phyloP scores from a whole-genome alignment of 2,888 invertebrate genomes.

The Ligdia adustata region DNA sequence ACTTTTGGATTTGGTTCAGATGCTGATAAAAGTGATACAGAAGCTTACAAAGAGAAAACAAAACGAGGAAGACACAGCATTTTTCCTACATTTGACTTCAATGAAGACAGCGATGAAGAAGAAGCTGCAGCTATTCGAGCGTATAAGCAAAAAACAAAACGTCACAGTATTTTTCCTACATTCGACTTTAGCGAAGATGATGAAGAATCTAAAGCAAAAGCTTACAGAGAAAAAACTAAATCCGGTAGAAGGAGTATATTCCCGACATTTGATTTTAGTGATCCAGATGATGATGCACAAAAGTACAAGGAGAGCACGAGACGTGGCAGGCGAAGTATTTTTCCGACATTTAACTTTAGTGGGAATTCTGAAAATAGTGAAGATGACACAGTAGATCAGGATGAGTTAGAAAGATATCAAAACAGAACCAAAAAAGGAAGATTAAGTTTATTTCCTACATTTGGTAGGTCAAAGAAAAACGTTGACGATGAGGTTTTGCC shows the following conservation, averaged over 20 bases:
- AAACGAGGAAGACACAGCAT: conserved; percentile 68
- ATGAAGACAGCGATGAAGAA: conserved; percentile 58
- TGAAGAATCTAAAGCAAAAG: conserved; percentile 62
- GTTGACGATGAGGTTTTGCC: conserved; percentile 69
- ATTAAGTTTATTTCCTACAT: conserved; percentile 71
- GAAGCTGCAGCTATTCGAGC: conserved; percentile 33
- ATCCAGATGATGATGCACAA: conserved; percentile 63
- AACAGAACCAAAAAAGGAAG: conserved; percentile 71
- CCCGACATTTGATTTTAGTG: conserved; percentile 73
- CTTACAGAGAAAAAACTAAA: conserved; percentile 66
- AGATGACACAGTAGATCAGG: conserved; percentile 68
- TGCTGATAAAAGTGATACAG: conserved; percentile 54
- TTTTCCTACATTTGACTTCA: conserved; percentile 71
- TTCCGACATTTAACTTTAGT: conserved; percentile 71
- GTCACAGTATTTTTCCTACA: conserved; percentile 69
- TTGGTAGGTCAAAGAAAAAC: conserved; percentile 63
- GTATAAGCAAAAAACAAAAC: conserved; percentile 56
- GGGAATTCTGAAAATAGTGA: conserved; percentile 63
- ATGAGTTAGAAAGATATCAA: conserved; percentile 71
- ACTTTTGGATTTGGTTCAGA: conserved; percentile 56
- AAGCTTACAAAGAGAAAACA: conserved; percentile 68
- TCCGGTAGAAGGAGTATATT: conserved; percentile 71
- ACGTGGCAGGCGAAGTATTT: conserved; percentile 70
- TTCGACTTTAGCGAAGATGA: conserved; percentile 76
- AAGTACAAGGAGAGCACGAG: conserved; percentile 70